phyloP scores from a whole-genome alignment of 2,113 vertebrate species.

The Tretioscincus oriximinensis region DNA sequence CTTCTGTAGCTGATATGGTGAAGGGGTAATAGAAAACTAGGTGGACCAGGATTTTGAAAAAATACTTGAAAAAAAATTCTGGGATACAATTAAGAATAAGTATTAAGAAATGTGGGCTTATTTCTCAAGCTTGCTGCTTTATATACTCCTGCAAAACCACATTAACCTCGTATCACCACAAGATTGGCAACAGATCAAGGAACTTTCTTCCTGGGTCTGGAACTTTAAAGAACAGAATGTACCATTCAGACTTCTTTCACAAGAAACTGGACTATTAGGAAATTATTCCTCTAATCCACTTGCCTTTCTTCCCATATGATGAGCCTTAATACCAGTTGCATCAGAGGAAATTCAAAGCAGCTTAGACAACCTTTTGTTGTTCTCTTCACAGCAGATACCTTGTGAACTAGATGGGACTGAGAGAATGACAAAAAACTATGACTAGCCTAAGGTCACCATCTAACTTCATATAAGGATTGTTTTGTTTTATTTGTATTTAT shows the following conservation, averaged over 20 bases:
- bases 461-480: too few species aligned
- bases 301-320: background rate
- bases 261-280: background rate
- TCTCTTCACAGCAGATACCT: too few species aligned
- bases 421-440: too few species aligned
- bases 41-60: background rate
- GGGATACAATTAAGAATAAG: background rate
- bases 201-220: background rate
- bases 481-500: too few species aligned
- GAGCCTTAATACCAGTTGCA: background rate
- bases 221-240: background rate
- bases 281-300: background rate
- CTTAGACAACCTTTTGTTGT: too few species aligned
- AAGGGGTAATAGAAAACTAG: rapidly evolving
- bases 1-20: background rate
- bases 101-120: background rate
- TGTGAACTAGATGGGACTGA: too few species aligned
- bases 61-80: background rate
- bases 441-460: too few species aligned
- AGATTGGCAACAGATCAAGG: background rate
- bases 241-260: background rate
- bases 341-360: too few species aligned
- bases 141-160: background rate
- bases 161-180: background rate
- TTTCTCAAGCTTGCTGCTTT: rapidly evolving